Evolutionary conservation across 2,888 invertebrate genomes (phyloP), one percentile per base, ranked within the genome.

Genomic region (Sphaeridia pumilis): DNA sequence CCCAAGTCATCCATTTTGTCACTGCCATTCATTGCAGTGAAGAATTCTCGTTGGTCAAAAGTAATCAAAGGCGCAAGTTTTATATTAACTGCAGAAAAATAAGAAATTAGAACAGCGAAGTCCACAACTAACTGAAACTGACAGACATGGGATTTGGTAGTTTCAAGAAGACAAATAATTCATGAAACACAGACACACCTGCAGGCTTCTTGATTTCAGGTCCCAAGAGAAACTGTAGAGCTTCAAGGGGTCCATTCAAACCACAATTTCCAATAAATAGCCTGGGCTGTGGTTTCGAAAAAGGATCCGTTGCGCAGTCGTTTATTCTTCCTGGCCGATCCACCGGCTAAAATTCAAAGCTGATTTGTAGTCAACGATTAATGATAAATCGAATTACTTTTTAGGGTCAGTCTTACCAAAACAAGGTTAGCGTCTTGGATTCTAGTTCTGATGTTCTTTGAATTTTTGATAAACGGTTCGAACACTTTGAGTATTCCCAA

Each of bases 191-290:
- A 4, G 36, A 5, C 5, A 12, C n/a, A 48, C 48, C 26, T 25
- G 26, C 21, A 17, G 34, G 3, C 38, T 46, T 36, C 4, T 38
- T 20, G 14, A 25, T 4, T 22, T 10, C 25, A 21, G 28, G 27
- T n/a, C 46, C 43, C 2, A 54, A 49, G 2, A 62, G 45, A 44
- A 64, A 64, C 35, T 57, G 54, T 0, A 64, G 41, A 14, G 58
- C 55, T 46, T 64, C 64, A n/a, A 52, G 53, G 3, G 61, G 56
- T 26, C 64, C 64, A 10, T 60, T 57, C 12, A 61, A 57, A 0
- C 61, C 62, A 53, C 64, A 64, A 46, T 62, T 62, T 26, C 58
- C 54, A 27, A 59, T 59, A 34, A 56, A 64, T 4, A 38, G 38
- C 10, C 31, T 58, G 10, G 14, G 31, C 5, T 38, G 12, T 7